These are phyloP conservation scores for Dendroctonus ponderosae DNA, from an alignment of 1,140 invertebrate species.

Conservation along the genomic window DNA sequence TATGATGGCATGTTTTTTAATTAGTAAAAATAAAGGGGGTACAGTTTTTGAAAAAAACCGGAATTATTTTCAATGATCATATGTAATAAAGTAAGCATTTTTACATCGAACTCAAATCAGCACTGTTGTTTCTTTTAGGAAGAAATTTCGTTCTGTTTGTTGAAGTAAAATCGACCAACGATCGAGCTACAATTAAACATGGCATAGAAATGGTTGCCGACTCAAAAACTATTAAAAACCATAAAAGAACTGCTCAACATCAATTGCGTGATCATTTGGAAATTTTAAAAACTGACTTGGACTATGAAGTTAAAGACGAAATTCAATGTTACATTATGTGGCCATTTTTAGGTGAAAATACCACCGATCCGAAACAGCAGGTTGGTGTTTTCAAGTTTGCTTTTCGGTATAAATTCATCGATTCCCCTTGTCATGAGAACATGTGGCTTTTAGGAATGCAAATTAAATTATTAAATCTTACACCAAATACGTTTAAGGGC, in stretches of 20 bases:
- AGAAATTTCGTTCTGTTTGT: conserved; percentile 42
- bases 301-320: neutral
- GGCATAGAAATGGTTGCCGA: conserved; percentile 40
- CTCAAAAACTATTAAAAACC: conserved; percentile 48
- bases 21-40: neutral
- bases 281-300: conserved; percentile 39
- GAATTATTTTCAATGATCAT: too few species aligned
- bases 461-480: neutral
- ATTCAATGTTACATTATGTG: conserved; percentile 47
- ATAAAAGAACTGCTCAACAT: conserved; percentile 50
- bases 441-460: too few species aligned
- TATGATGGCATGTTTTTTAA: too few species aligned
- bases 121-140: conserved; percentile 31
- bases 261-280: conserved; percentile 49
- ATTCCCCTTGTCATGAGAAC: too few species aligned
- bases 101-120: too few species aligned
- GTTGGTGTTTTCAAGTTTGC: neutral
- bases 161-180: conserved; percentile 50
- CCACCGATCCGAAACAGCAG: conserved; percentile 42
- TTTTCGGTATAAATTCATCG: too few species aligned
- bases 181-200: conserved; percentile 34
- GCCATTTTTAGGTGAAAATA: conserved; percentile 45
- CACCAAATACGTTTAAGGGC: conserved; percentile 6
- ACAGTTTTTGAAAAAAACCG: neutral
- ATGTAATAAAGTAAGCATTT: too few species aligned